Conservation (phyloP, 2,797 vertebrate species). For the Anguilla marmorata region DNA sequence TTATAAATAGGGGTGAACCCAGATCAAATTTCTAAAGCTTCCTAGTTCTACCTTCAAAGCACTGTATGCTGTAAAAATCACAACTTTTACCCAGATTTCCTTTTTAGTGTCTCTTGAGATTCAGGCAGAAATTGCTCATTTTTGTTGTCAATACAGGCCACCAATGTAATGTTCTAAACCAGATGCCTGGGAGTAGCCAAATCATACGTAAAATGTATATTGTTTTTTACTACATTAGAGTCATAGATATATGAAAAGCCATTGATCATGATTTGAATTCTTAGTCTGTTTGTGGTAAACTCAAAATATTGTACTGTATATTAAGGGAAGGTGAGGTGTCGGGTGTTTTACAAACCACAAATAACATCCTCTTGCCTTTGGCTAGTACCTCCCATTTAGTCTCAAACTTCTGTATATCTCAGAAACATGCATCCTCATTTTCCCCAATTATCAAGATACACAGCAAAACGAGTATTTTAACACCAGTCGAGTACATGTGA, state of each 20-base stretch:
- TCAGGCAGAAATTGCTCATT: not conserved
- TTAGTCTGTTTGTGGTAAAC: not conserved
- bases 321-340: not conserved
- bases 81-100: not conserved
- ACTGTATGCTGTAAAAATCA: not conserved
- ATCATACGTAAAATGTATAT: not conserved
- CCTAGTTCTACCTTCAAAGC: not conserved
- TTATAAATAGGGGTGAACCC: not conserved
- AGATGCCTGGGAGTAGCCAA: not conserved
- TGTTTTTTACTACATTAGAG: not conserved
- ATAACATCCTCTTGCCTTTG: not conserved
- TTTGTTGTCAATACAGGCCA: not conserved
- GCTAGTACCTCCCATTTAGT: not conserved
- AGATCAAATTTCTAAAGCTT: not conserved
- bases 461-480: no score
- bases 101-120: not conserved
- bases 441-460: not conserved
- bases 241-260: not conserved
- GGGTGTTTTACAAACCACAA: not conserved
- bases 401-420: not conserved
- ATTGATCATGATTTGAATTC: not conserved
- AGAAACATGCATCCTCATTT: not conserved
- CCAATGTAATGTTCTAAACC: not conserved
- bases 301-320: not conserved
- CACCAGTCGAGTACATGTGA: no score